Percentiles rank a stretch among this genome's conserved stretches.
These are phyloP conservation scores for Tadarida brasiliensis DNA, from an alignment of 2,797 vertebrate species.

Conservation along the genomic window DNA sequence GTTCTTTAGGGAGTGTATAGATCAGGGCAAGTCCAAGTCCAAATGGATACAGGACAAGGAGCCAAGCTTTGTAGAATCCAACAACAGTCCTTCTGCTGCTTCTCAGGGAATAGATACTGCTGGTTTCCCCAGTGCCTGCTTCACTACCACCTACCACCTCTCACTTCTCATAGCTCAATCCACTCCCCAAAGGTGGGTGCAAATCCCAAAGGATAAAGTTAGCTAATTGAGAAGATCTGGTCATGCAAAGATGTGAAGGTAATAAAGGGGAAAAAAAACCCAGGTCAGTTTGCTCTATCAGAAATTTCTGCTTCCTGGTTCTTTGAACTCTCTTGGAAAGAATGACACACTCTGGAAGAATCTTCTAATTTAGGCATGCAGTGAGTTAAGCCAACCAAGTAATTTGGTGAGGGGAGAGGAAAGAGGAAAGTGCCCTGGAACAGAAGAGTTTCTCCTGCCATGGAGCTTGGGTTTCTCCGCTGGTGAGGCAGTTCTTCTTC, in stretches of 20 bases:
- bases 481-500: slow-evolving; percentile 37
- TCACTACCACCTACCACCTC: neutral
- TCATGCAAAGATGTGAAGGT: neutral
- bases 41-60: slow-evolving; percentile 5
- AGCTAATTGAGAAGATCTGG: slow-evolving; percentile 33
- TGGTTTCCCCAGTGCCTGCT: neutral
- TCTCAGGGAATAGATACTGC: neutral
- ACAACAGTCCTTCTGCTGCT: neutral
- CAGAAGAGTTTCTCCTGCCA: neutral
- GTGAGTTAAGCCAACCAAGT: slow-evolving; percentile 41
- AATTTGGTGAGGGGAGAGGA: slow-evolving; percentile 3
- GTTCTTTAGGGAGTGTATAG: neutral
- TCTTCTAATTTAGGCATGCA: slow-evolving; percentile 51
- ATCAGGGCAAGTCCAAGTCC: neutral
- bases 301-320: slow-evolving; percentile 49
- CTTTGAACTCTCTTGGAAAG: slow-evolving; percentile 64
- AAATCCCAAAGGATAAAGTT: slow-evolving; percentile 28
- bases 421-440: neutral
- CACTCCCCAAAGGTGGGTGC: neutral
- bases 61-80: neutral
- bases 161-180: neutral
- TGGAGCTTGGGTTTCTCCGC: slow-evolving; percentile 47
- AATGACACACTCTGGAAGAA: slow-evolving; percentile 42
- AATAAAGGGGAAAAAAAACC: neutral
- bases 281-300: slow-evolving; percentile 16